Percentiles rank a stretch among this genome's conserved stretches.
These are phyloP conservation scores for Diadema setosum DNA, from an alignment of 35 echinoderm and acorn worm genomes.

Conservation along the genomic window DNA sequence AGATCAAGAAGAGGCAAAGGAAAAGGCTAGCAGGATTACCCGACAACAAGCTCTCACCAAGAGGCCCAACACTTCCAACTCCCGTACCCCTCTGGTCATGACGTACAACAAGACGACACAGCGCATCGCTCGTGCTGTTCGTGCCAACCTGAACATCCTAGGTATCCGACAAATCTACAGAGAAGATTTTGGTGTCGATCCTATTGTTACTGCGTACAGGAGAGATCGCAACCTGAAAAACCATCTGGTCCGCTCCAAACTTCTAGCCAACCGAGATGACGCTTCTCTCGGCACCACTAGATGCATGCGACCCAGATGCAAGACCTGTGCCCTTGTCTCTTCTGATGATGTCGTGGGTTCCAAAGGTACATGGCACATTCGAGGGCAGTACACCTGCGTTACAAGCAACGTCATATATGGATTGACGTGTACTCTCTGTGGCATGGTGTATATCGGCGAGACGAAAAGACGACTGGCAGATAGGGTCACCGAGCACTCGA, in stretches of 20 bases:
- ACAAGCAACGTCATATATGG: no score
- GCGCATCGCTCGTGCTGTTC: not conserved
- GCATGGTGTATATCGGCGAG: conserved; percentile 12
- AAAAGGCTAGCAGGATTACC: not conserved
- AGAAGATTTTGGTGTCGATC: not conserved
- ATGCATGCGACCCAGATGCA: not conserved
- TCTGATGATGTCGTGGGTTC: not conserved
- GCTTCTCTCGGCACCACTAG: no score
- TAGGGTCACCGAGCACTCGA: conserved; percentile 2
- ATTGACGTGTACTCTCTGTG: not conserved
- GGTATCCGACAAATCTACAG: no score
- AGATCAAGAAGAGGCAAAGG: not conserved
- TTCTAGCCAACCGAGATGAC: not conserved
- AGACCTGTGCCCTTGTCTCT: not conserved
- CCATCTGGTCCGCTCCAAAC: not conserved
- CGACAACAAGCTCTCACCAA: not conserved
- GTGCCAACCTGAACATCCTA: not conserved
- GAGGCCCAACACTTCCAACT: not conserved
- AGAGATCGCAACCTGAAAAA: not conserved
- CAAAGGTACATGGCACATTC: not conserved
- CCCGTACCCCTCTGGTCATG: not conserved
- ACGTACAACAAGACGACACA: not conserved
- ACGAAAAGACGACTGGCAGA: conserved; percentile 21
- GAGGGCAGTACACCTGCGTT: no score
- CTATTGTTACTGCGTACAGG: not conserved